Evolutionary conservation across 53 echinoderm and acorn worm species (phyloP).

Genomic region (Echinometra lucunter): DNA sequence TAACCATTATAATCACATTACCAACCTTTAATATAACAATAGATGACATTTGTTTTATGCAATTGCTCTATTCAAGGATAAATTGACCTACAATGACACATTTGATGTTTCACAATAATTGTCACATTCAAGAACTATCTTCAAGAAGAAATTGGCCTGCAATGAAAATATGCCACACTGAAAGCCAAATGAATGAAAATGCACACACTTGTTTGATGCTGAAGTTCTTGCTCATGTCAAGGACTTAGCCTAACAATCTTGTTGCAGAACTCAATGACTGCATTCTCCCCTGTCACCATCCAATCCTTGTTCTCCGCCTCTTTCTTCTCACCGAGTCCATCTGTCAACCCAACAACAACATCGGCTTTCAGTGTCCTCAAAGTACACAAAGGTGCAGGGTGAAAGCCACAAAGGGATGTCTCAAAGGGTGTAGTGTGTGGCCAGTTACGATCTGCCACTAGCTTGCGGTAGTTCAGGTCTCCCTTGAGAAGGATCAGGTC

Average conservation of each 20-base stretch:
- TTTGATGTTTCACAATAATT: no score
- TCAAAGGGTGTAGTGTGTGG: slow-evolving; percentile 87
- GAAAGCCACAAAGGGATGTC: slow-evolving; percentile 85
- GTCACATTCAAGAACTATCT: background rate
- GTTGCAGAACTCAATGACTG: slow-evolving; percentile 87
- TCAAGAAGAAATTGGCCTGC: background rate
- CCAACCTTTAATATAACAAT: background rate
- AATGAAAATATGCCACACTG: background rate
- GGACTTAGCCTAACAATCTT: slow-evolving; percentile 36
- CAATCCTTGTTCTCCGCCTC: slow-evolving; percentile 74
- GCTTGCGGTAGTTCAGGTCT: slow-evolving; percentile 96
- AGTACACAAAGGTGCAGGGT: slow-evolving; percentile 89
- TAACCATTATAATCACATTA: no score
- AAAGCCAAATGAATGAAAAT: background rate
- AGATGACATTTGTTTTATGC: background rate
- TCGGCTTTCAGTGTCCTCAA: slow-evolving; percentile 89
- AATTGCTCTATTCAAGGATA: background rate
- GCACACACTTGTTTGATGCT: background rate
- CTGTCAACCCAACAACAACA: slow-evolving; percentile 83
- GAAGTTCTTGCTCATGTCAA: background rate
- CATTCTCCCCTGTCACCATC: slow-evolving; percentile 88
- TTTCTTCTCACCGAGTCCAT: slow-evolving; percentile 77
- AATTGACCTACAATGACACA: background rate
- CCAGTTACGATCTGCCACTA: slow-evolving; percentile 90
- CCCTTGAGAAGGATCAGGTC: slow-evolving; percentile 89